Conservation (phyloP, 2,113 vertebrate genomes). For the Oncorhynchus clarkii region DNA sequence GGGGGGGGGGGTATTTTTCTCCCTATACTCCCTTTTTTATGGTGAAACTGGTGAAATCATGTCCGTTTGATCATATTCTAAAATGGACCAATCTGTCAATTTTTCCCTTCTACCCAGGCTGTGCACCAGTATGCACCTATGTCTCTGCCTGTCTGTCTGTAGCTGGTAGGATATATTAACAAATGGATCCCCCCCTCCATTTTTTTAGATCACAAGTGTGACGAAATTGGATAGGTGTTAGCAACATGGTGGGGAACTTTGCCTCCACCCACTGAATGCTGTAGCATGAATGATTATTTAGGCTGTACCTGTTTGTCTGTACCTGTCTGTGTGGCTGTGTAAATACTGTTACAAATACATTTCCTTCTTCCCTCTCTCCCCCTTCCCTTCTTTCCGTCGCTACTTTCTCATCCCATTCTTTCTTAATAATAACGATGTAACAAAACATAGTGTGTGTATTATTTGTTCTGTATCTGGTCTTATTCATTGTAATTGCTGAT, state of each 20-base stretch:
- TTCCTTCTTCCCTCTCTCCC: neutral
- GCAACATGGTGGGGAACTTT: neutral
- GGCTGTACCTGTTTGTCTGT: no score
- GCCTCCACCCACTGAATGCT: neutral
- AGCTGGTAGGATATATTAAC: neutral
- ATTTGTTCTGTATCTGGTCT: no score
- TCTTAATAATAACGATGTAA: neutral
- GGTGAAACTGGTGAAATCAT: no score
- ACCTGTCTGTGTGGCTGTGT: no score
- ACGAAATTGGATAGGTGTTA: neutral
- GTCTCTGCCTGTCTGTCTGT: neutral
- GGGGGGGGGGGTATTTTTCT: no score
- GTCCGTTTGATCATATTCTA: no score
- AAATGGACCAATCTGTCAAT: no score
- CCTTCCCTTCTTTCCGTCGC: neutral
- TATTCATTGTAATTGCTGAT: no score
- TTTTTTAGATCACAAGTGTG: neutral
- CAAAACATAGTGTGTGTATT: neutral
- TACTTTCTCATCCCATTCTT: neutral
- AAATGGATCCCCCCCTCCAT: neutral
- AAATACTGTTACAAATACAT: no score
- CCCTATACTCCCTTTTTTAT: no score
- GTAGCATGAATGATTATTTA: no score
- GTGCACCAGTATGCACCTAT: conserved; percentile 6
- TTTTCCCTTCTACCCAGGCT: conserved; percentile 35